phyloP scores from a whole-genome alignment of 2,888 invertebrate species.

The Cryptophagus acutangulus region DNA sequence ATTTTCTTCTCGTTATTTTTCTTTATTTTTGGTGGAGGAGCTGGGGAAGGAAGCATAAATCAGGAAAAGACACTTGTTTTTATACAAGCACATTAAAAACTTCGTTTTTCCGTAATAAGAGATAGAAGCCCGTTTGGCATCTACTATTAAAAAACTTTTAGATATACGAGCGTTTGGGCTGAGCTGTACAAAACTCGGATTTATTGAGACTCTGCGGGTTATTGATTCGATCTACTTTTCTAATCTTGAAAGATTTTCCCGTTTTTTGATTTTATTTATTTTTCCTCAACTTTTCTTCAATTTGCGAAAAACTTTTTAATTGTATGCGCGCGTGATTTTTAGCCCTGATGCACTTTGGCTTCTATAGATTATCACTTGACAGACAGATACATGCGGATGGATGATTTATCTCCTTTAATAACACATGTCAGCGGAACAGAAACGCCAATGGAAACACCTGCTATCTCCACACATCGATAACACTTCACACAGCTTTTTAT shows the following conservation, averaged over 20 bases:
- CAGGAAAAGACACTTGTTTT: constrained; percentile 32
- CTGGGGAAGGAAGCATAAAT: constrained; percentile 29
- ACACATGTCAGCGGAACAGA: constrained; percentile 33
- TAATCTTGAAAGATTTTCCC: not conserved
- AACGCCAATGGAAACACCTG: constrained; percentile 32
- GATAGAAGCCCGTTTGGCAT: constrained; percentile 35
- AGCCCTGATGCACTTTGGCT: constrained; percentile 32
- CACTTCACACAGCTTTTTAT: constrained; percentile 23
- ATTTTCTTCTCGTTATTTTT: too few relatives aligned
- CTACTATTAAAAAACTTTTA: constrained; percentile 44
- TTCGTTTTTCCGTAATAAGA: constrained; percentile 37
- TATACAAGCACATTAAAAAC: constrained; percentile 33
- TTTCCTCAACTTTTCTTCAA: constrained; percentile 1
- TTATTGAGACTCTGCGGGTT: constrained; percentile 38
- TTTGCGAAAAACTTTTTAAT: constrained; percentile 11
- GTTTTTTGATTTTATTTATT: not conserved
- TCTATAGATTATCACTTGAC: too few relatives aligned
- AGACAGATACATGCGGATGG: too few relatives aligned
- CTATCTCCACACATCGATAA: constrained; percentile 23
- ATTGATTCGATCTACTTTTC: constrained; percentile 30
- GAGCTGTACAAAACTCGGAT: constrained; percentile 34
- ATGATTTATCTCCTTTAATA: constrained; percentile 37
- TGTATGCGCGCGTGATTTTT: constrained; percentile 26
- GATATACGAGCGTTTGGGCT: constrained; percentile 38
- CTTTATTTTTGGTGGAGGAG: too few relatives aligned